Evolutionary conservation across 2,888 invertebrate species (phyloP), one percentile per base, ranked within the genome.

Genomic region (Microctonus aethiopoides): DNA sequence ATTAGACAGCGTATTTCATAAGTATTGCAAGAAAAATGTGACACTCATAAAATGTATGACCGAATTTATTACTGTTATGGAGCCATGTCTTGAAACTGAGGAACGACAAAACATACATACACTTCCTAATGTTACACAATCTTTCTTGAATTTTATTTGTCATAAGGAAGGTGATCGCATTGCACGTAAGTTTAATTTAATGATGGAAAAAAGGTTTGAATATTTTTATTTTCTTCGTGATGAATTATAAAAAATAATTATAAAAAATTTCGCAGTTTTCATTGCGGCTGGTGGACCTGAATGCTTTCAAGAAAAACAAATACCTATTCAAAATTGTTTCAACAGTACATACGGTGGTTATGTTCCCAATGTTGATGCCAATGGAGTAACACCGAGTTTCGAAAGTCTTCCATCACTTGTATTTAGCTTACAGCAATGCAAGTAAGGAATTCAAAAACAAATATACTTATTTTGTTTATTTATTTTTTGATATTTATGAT

Each of bases 101-200:
- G 94, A 95, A 80, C 89, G 88, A 61, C 88, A 89, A 1, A 91
- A 90, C 67, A 88, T 92, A 60, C 89, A 90, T 71, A 89, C 90
- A 0, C 84, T 92, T 0, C 87, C 91, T 80, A 92, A 93, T 75
- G 90, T 94, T 41, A 89, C 93, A 0, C 89, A 92, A 41, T 92
- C 92, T 73, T 86, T 95, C 0, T 87, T 92, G 0, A 90, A 91
- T 75, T 95, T 95, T 81, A 87, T 93, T 26, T 95, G 95, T 81
- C 91, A 89, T 79, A 94, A 94, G 78, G 93, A 94, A 77, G 95
- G 95, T 9, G 94, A 95, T 83, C 91, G 94, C 77, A 92, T 95
- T 78, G 94, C 95, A 0, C 87, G 93, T 93, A 84, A 89, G 92
- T 89, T n/a, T n/a, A n/a, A n/a, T n/a, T n/a, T n/a, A n/a, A n/a